Conservation (phyloP, 2,888 invertebrate genomes). For the Heliconius cydno region DNA sequence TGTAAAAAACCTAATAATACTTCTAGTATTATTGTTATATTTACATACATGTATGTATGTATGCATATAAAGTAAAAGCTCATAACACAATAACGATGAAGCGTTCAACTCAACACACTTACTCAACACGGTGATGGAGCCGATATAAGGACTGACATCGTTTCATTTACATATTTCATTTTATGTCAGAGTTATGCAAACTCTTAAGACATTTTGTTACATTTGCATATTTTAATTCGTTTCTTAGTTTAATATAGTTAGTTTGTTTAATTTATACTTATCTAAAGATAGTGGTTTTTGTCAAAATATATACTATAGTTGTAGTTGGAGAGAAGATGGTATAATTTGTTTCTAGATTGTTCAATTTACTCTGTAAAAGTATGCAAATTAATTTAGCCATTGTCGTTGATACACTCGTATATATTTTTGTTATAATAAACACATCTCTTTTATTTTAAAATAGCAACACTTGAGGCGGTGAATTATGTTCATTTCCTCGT, state of each 20-base stretch:
- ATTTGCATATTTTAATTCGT: constrained; percentile 6
- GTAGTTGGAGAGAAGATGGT: not conserved
- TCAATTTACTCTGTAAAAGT: not conserved
- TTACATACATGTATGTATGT: not conserved
- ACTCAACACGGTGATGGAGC: constrained; percentile 13
- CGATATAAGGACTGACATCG: constrained; percentile 12
- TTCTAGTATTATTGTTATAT: not conserved
- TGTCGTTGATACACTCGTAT: too few relatives aligned
- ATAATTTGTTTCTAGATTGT: not conserved
- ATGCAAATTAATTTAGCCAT: not conserved
- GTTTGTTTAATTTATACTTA: not conserved
- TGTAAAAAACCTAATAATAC: not conserved
- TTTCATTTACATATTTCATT: constrained; percentile 22
- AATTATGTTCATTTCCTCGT: not conserved
- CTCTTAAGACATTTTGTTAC: not conserved
- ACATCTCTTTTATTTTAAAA: too few relatives aligned
- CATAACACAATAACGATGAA: constrained; percentile 5
- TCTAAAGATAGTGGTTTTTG: not conserved
- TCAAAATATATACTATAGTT: not conserved
- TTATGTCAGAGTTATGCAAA: constrained; percentile 13
- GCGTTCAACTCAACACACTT: constrained; percentile 8
- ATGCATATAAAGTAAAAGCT: not conserved
- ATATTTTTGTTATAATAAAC: too few relatives aligned
- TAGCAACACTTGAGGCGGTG: too few relatives aligned
- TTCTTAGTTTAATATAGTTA: not conserved